phyloP scores from a whole-genome alignment of 2,797 vertebrate genomes.

The Tinamus major region DNA sequence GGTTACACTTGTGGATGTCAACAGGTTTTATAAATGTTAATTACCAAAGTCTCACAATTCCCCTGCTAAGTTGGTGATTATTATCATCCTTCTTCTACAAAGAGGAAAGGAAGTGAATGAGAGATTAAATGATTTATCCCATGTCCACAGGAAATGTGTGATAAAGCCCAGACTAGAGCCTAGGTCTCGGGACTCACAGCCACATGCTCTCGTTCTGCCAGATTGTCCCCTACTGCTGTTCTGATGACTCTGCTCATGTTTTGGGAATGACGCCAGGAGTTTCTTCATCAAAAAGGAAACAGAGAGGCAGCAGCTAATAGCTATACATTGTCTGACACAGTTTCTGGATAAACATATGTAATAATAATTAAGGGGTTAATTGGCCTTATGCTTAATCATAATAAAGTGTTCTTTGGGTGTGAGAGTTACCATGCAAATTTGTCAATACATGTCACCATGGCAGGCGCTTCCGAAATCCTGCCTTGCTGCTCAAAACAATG shows the following conservation, averaged over 20 bases:
- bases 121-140: slow-evolving; percentile 26
- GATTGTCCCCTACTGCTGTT: slow-evolving; percentile 7
- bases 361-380: background rate
- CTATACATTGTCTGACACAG: background rate
- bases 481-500: background rate
- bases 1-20: background rate
- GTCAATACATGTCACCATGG: background rate
- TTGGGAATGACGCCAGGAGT: background rate
- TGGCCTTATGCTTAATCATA: background rate
- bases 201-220: background rate
- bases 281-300: background rate
- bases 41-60: background rate
- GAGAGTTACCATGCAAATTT: background rate
- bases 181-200: background rate
- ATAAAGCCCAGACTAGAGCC: background rate
- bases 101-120: background rate
- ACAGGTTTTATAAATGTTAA: slow-evolving; percentile 4
- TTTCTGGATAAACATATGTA: background rate
- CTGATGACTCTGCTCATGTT: background rate
- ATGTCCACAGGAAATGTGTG: slow-evolving; percentile 17
- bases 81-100: slow-evolving; percentile 19
- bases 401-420: background rate
- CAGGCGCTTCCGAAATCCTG: background rate
- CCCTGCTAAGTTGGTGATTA: slow-evolving; percentile 26
- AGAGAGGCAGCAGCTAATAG: slow-evolving; percentile 4